A percentile compares a stretch with the other conserved stretches of the same genome.
Evolutionary conservation across 2,888 invertebrate species (phyloP).

Genomic region (Ophion ellenae): DNA sequence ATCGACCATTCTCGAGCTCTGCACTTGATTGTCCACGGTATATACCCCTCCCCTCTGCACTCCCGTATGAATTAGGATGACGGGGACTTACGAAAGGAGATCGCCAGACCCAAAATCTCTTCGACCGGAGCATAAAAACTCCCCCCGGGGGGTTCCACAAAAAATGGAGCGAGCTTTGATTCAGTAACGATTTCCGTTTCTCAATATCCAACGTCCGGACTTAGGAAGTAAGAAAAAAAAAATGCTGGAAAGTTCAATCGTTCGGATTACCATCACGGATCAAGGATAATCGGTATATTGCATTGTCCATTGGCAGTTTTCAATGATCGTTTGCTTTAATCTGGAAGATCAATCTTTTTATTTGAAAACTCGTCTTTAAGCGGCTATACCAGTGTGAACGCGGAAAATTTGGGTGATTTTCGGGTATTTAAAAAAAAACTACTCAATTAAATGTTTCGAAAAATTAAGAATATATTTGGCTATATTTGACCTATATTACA

Average conservation of each 20-base stretch:
- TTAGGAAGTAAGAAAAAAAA: background rate
- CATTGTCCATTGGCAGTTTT: background rate
- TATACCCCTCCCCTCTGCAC: background rate
- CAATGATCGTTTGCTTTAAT: background rate
- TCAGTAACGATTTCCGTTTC: background rate
- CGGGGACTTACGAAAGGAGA: conserved; percentile 31
- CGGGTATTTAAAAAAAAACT: no score
- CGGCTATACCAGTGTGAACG: no score
- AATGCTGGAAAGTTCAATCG: background rate
- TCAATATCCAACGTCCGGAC: background rate
- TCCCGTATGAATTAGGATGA: conserved; percentile 49
- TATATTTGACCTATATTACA: no score
- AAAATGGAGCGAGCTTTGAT: background rate
- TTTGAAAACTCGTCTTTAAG: background rate
- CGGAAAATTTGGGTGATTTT: no score
- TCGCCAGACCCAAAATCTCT: conserved; percentile 41
- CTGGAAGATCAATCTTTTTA: background rate
- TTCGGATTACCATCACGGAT: background rate
- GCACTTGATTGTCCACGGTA: conserved; percentile 51
- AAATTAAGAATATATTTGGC: no score
- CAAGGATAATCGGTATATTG: background rate
- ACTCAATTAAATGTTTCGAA: no score
- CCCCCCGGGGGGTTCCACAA: background rate
- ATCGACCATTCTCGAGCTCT: conserved; percentile 42
- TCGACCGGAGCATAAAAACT: conserved; percentile 19